Conservation (phyloP, 1,140 invertebrate species). For the Hyphantria cunea region DNA sequence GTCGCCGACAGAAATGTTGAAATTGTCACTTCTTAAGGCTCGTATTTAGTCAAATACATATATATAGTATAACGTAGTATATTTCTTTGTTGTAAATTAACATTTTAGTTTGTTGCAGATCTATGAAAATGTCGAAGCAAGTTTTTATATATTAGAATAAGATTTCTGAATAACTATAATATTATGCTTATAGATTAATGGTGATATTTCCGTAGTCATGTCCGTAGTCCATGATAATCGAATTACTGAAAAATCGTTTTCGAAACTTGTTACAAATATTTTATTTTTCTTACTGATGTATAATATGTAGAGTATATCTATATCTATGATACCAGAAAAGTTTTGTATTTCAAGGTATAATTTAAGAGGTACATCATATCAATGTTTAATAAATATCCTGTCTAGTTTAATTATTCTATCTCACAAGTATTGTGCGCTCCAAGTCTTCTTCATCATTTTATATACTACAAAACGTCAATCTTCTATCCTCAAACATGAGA, state of each 20-base stretch:
- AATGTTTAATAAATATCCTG: conserved; percentile 58
- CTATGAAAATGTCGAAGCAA: too few species aligned
- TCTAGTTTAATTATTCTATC: conserved; percentile 57
- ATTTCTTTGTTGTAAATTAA: too few species aligned
- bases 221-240: too few species aligned
- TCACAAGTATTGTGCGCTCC: conserved; percentile 78
- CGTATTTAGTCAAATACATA: too few species aligned
- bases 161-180: too few species aligned
- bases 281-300: conserved; percentile 9
- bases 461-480: conserved; percentile 52
- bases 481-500: conserved; percentile 32
- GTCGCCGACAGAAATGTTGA: too few species aligned
- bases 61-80: too few species aligned
- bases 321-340: conserved; percentile 13
- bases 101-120: too few species aligned
- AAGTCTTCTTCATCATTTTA: conserved; percentile 65
- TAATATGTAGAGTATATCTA: conserved; percentile 24
- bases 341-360: conserved; percentile 26
- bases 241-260: conserved; percentile 6
- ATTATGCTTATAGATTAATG: too few species aligned
- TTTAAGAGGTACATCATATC: conserved; percentile 35
- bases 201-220: too few species aligned
- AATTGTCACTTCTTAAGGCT: too few species aligned
- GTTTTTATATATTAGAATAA: too few species aligned
- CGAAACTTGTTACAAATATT: conserved; percentile 10